These are phyloP conservation scores for Colostygia pectinataria DNA, from an alignment of 2,888 invertebrate genomes.

Conservation along the genomic window DNA sequence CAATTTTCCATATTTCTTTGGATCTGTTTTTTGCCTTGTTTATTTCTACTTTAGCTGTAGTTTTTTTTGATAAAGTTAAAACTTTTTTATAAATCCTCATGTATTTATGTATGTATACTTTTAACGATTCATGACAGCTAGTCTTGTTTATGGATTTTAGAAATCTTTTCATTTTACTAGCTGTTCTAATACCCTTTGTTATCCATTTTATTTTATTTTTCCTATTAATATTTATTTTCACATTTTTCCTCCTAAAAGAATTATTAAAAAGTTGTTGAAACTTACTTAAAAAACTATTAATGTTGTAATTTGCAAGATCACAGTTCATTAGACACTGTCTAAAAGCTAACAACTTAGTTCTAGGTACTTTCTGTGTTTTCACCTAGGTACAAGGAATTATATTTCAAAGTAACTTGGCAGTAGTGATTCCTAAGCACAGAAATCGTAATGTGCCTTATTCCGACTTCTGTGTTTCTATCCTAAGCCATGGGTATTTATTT, in stretches of 20 bases:
- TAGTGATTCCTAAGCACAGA: too few species aligned
- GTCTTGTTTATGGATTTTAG: not conserved
- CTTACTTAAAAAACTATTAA: not conserved
- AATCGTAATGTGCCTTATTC: too few species aligned
- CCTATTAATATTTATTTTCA: not conserved
- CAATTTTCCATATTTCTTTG: too few species aligned
- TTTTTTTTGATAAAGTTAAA: not conserved
- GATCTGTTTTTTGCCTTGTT: not conserved
- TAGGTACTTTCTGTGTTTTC: too few species aligned
- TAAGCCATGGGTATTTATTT: too few species aligned
- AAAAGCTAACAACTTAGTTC: too few species aligned
- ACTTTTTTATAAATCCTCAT: not conserved
- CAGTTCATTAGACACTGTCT: not conserved
- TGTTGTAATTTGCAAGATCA: not conserved
- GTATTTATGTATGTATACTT: not conserved
- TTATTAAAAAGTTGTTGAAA: not conserved
- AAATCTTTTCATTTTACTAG: conserved; percentile 8
- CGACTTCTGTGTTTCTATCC: too few species aligned
- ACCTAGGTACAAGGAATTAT: too few species aligned
- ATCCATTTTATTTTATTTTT: not conserved
- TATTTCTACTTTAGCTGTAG: not conserved
- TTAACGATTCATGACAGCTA: not conserved
- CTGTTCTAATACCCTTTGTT: not conserved
- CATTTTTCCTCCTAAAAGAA: not conserved
- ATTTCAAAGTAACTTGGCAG: too few species aligned